phyloP scores from a whole-genome alignment of 2,113 vertebrate species.

The Chaetodon trifascialis region DNA sequence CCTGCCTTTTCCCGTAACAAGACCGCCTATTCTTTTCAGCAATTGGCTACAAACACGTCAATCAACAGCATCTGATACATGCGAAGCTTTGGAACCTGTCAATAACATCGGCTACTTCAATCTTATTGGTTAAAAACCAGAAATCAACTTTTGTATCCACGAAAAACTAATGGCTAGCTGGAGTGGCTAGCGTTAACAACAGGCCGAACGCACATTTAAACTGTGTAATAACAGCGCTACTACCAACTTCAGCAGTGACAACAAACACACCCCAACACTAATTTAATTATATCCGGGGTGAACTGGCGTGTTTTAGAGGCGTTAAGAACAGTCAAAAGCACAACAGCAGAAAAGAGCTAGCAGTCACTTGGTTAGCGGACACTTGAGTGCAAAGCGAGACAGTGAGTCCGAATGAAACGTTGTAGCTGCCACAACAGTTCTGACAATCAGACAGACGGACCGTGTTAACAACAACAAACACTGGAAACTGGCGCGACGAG shows the following conservation, averaged over 20 bases:
- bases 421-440: conserved; percentile 65
- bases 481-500: conserved; percentile 7
- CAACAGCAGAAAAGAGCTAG: conserved; percentile 27
- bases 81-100: conserved; percentile 67
- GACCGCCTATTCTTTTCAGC: conserved; percentile 71
- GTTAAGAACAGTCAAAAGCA: neutral
- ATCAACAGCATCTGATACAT: conserved; percentile 45
- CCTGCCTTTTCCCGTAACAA: conserved; percentile 86
- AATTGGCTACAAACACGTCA: conserved; percentile 72
- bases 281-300: neutral
- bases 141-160: conserved; percentile 76
- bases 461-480: conserved; percentile 35
- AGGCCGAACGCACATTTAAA: conserved; percentile 69
- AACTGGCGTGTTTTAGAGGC: neutral
- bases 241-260: conserved; percentile 30
- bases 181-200: conserved; percentile 72
- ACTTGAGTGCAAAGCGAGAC: conserved; percentile 75
- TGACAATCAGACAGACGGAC: conserved; percentile 50
- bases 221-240: conserved; percentile 52
- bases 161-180: conserved; percentile 75
- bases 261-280: conserved; percentile 1
- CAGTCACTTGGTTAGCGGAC: conserved; percentile 71
- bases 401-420: conserved; percentile 68
- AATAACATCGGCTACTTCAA: conserved; percentile 50
- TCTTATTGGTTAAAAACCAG: conserved; percentile 72